Conservation (phyloP, 2,888 invertebrate species). For the Muschampia plurimacula region DNA sequence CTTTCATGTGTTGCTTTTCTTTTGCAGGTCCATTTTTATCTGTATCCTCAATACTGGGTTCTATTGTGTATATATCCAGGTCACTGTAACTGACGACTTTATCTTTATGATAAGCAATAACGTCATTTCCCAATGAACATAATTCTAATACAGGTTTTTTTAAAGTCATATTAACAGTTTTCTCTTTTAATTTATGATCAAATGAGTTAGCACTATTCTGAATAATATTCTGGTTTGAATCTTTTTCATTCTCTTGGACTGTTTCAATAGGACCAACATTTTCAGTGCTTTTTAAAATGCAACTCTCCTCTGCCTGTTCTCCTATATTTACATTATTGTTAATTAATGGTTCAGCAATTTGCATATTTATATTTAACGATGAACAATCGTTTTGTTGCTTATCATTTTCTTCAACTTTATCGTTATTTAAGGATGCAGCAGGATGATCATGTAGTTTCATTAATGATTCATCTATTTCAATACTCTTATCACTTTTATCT, state of each 20-base stretch:
- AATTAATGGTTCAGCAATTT: background rate
- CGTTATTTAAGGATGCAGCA: background rate
- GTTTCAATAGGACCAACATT: background rate
- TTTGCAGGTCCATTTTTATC: conserved; percentile 14
- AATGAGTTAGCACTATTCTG: background rate
- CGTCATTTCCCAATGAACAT: background rate
- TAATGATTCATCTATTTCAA: background rate
- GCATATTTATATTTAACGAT: background rate
- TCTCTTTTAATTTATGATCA: background rate
- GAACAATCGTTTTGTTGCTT: background rate
- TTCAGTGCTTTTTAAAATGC: background rate
- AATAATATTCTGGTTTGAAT: background rate
- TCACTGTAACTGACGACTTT: conserved; percentile 52
- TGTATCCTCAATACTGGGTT: conserved; percentile 12
- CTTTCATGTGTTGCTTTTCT: conserved; percentile 41
- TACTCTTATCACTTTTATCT: background rate
- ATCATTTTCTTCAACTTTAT: background rate
- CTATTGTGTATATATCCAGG: conserved; percentile 53
- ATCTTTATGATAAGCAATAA: conserved; percentile 6
- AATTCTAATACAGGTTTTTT: conserved; percentile 10
- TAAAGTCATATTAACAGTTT: background rate
- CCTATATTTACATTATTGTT: background rate
- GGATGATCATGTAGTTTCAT: background rate
- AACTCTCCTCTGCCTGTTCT: background rate
- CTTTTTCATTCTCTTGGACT: background rate